A percentile compares a stretch with the other conserved stretches of the same genome.
phyloP scores from a whole-genome alignment of 2,113 vertebrate genomes.

The Plecotus auritus region DNA sequence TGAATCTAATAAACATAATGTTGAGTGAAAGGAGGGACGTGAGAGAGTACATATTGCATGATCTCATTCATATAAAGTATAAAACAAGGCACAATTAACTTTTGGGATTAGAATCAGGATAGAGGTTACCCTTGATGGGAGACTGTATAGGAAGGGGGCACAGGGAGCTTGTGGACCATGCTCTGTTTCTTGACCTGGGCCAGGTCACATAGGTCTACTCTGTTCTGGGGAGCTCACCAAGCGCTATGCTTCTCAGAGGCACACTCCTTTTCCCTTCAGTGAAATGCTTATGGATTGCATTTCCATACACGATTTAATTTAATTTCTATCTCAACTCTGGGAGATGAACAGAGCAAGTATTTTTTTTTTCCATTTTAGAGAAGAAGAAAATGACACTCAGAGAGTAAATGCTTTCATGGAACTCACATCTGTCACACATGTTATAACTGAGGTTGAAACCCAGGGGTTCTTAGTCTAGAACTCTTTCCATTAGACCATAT shows the following conservation, averaged over 20 bases:
- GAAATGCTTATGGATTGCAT: not conserved
- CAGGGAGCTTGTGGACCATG: not conserved
- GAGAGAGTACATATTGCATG: no score
- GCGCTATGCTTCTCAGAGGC: not conserved
- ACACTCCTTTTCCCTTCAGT: not conserved
- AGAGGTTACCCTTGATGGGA: no score
- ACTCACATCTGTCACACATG: fast-evolving
- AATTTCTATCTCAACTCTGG: not conserved
- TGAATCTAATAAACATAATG: not conserved
- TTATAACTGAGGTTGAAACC: not conserved
- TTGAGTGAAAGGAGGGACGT: not conserved
- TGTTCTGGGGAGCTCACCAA: not conserved
- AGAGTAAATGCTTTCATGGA: not conserved
- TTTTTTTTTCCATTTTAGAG: not conserved
- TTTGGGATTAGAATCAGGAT: not conserved
- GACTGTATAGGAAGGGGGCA: not conserved
- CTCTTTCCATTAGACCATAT: not conserved
- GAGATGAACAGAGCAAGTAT: not conserved
- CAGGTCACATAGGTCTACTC: not conserved
- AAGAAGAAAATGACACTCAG: not conserved
- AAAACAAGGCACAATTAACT: not conserved
- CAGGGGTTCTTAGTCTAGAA: not conserved
- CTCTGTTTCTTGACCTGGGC: not conserved
- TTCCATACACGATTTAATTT: not conserved
- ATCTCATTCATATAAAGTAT: not conserved